These are phyloP conservation scores for Gastracanthus pulcherrimus DNA, from an alignment of 2,888 invertebrate species.

Conservation along the genomic window DNA sequence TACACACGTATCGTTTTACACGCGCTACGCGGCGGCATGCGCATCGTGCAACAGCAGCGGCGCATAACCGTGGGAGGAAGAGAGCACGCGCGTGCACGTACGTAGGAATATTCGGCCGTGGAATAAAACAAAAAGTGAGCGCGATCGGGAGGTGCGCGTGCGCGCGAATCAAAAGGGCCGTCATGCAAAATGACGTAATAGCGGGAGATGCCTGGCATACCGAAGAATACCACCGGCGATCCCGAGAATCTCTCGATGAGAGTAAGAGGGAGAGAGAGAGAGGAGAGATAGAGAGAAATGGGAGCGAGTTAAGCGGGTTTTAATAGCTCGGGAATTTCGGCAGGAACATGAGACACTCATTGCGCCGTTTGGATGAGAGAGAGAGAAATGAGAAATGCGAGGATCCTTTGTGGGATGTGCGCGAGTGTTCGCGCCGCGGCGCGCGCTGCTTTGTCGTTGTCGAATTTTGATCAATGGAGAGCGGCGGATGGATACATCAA, in stretches of 20 bases:
- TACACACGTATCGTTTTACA: conserved; percentile 41
- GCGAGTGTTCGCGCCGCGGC: too few relatives aligned
- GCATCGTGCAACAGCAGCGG: too few relatives aligned
- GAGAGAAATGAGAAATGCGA: too few relatives aligned
- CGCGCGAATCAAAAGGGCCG: conserved; percentile 40
- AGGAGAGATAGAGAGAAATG: too few relatives aligned
- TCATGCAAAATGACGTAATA: conserved; percentile 49
- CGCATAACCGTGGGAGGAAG: conserved; percentile 38
- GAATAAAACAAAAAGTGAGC: not conserved
- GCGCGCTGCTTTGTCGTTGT: too few relatives aligned
- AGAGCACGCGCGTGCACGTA: not conserved
- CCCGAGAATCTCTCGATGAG: conserved; percentile 46
- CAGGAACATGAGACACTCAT: conserved; percentile 46
- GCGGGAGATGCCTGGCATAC: conserved; percentile 49
- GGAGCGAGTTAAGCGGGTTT: not conserved
- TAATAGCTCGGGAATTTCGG: conserved; percentile 37
- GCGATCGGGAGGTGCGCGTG: not conserved
- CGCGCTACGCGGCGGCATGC: not conserved
- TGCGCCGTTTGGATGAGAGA: too few relatives aligned
- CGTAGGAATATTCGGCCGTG: not conserved
- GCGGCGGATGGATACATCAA: too few relatives aligned
- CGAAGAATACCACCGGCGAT: conserved; percentile 15
- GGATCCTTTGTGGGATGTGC: too few relatives aligned
- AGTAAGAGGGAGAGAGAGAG: too few relatives aligned
- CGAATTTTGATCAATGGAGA: too few relatives aligned